Base-by-base conservation (phyloP, 2,113 vertebrate species). In the Aphyosemion australe region DNA sequence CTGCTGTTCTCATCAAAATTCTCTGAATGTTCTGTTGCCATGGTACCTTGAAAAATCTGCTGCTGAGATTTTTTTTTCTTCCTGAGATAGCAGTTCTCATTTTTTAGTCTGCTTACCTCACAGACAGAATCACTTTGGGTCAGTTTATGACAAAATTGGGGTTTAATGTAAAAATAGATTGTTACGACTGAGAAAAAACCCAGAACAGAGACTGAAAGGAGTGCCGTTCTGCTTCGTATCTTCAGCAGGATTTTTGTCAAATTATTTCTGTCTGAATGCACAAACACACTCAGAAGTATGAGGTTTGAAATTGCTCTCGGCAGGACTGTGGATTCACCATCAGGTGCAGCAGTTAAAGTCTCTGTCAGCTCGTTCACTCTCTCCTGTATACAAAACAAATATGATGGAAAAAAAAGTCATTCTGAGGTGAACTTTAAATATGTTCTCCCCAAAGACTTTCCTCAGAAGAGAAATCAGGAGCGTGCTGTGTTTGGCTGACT, bases 1-100 rank as follows among this genome's bases (percentile, higher is more conserved):
- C 83, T 82, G 85, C 82, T 88, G 88, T 86, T 85, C 91, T 89
- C 89, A 93, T 93, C 90, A 91, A 88, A 88, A 90, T 91, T 91
- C 83, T 89, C 86, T 86, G 84, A 93, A 89, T 88, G 89, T 77
- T 73, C 87, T 77, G 93, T 93, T 93, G 90, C 91, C 90, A 93
- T 93, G 90, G 91, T 69, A 93, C 86, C 91, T 87, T 86, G 83
- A 88, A 90, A 86, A 91, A 91, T 85, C 78, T 90, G 86, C 83
- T 65, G 72, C 80, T 60, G 75, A 78, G 75, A 82, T 87, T 72
- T 88, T 89, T 79, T 69, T 62, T 57, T 74, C 50, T 86, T 80
- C 63, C 61, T 83, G 62, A 90, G 86, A 90, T 84, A 82, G 75
- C 51, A 74, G 67, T 80, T 83, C 69, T 70, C 65, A 60, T 82